phyloP scores from a whole-genome alignment of 2,113 vertebrate species.

The Ceuthmochares aereus region DNA sequence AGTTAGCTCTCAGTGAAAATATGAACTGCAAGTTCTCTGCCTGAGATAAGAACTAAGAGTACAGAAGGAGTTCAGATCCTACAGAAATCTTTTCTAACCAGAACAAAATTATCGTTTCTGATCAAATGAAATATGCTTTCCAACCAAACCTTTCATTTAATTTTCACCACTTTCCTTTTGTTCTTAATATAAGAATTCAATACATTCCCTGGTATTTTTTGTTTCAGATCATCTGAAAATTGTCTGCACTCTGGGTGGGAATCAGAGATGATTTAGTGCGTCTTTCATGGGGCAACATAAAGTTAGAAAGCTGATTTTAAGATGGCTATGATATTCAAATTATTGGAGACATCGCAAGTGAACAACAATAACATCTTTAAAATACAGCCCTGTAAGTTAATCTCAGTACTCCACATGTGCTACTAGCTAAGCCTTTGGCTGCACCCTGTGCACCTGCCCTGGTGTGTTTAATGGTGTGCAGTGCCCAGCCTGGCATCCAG shows the following conservation, averaged over 20 bases:
- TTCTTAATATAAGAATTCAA: not conserved
- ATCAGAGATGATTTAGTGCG: not conserved
- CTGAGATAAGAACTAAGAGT: not conserved
- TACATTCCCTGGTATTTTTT: not conserved
- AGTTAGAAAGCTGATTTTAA: not conserved
- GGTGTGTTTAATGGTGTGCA: accelerated
- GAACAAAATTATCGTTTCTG: not conserved
- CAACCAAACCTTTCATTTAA: not conserved
- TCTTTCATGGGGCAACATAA: not conserved
- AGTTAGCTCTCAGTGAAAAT: not conserved
- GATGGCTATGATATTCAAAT: not conserved
- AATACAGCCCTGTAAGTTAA: accelerated
- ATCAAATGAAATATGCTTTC: not conserved
- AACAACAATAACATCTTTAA: not conserved
- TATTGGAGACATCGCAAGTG: not conserved
- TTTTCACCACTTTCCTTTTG: not conserved
- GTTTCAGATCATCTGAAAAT: not conserved
- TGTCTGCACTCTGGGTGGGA: not conserved
- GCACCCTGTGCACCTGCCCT: not conserved
- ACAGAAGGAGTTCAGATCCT: not conserved
- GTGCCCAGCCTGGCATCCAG: not conserved
- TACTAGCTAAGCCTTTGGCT: not conserved
- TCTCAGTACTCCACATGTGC: not conserved
- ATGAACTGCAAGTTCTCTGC: not conserved
- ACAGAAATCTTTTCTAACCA: not conserved